phyloP scores from a whole-genome alignment of 2,888 invertebrate species.

The Eupithecia vulgata region DNA sequence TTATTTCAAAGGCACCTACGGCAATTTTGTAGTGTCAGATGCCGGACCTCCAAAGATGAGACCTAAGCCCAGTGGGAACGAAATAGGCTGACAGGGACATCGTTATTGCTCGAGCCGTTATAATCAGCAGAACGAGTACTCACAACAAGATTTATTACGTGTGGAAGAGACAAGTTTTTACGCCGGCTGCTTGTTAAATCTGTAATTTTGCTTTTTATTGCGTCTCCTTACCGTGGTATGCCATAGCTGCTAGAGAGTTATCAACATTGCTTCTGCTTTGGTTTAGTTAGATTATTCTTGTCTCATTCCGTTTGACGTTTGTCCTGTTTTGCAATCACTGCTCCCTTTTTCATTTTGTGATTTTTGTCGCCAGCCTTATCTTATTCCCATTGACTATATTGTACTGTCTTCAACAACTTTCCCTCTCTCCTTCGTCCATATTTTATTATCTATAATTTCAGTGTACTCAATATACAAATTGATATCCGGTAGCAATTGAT shows the following conservation, averaged over 20 bases:
- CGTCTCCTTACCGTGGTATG: slow-evolving; percentile 44
- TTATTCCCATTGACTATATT: neutral
- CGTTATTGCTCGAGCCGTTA: slow-evolving; percentile 49
- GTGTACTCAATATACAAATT: neutral
- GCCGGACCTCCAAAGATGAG: slow-evolving; percentile 32
- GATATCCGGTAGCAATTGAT: slow-evolving; percentile 1
- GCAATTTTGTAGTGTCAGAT: slow-evolving; percentile 27
- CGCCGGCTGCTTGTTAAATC: slow-evolving; percentile 55
- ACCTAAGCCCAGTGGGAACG: slow-evolving; percentile 35
- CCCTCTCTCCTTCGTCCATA: neutral
- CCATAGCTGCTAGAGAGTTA: slow-evolving; percentile 32
- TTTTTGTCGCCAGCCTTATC: neutral
- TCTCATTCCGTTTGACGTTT: neutral
- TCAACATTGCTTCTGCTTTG: slow-evolving; percentile 27
- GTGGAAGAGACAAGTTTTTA: slow-evolving; percentile 53
- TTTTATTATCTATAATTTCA: neutral
- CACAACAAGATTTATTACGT: slow-evolving; percentile 56
- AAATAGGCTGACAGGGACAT: slow-evolving; percentile 34
- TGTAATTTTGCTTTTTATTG: slow-evolving; percentile 58
- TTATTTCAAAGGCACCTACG: slow-evolving; percentile 6
- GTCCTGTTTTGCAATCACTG: neutral
- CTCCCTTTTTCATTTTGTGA: neutral
- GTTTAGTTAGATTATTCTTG: slow-evolving; percentile 8
- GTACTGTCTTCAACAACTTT: neutral
- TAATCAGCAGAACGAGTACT: slow-evolving; percentile 26